Evolutionary conservation across 2,113 vertebrate genomes (phyloP), one percentile per base, ranked within the genome.

Genomic region (Myrmecophaga tridactyla): DNA sequence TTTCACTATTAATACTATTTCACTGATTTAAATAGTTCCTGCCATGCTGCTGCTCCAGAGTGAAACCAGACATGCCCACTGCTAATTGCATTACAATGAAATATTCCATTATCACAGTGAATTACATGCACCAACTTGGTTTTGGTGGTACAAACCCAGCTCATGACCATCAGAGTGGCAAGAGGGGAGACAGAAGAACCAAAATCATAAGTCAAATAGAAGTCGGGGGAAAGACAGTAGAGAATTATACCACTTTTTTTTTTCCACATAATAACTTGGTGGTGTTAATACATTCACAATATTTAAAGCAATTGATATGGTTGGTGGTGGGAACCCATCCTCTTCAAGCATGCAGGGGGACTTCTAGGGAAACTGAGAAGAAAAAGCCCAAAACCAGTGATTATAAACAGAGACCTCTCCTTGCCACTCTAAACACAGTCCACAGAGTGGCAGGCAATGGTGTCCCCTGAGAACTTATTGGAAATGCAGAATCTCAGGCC

Each of bases 11-110:
- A 94, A 82, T 86, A 67, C 67, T 91, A 92, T 58, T 78, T 84
- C 82, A 48, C 67, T 88, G 85, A 75, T 94, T 96, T 86, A 90
- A 96, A 90, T 92, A 76, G 56, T 27, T 85, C 70, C 51, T 82
- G 85, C 83, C 65, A 69, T 86, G 81, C 81, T 76, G 56, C 34
- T 70, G 1, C 75, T 86, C 94, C 31, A 48, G 51, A 97, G 76
- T 82, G 93, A 96, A 96, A 89, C 51, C 77, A 97, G 90, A 65
- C 53, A 36, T 41, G 51, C 58, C 81, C 63, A 63, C 51, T 86
- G 36, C 36, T 76, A 94, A 94, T 23, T 83, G 29, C 41, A 95
- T 90, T 62, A 86, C 34, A 89, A 86, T 67, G 60, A 90, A 93
- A 92, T 81, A 88, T 51, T 48, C 46, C 39, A 86, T 62, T 86